phyloP scores from a whole-genome alignment of 1,140 invertebrate species.

The Leucophenga varia region DNA sequence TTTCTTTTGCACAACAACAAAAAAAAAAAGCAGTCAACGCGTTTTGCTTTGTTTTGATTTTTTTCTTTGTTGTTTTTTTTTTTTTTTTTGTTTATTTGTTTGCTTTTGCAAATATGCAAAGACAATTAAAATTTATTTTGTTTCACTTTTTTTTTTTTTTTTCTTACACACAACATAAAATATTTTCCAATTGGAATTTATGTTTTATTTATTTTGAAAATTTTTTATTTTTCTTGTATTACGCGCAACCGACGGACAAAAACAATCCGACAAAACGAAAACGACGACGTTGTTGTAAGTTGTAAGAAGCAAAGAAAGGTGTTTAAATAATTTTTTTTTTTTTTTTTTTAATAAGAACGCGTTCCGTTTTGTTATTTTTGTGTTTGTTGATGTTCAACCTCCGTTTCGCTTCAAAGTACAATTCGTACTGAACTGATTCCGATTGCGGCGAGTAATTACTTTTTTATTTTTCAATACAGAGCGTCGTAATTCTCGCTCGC shows the following conservation, averaged over 20 bases:
- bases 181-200: too few species aligned
- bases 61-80: background rate
- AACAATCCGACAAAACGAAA: too few species aligned
- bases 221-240: too few species aligned
- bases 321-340: too few species aligned
- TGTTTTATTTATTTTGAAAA: too few species aligned
- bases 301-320: too few species aligned
- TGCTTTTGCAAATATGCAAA: background rate
- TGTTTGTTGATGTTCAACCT: too few species aligned
- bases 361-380: constrained; percentile 12
- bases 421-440: constrained; percentile 25
- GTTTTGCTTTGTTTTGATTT: background rate
- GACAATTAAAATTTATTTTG: background rate
- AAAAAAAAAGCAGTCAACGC: constrained; percentile 24
- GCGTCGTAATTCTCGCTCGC: background rate
- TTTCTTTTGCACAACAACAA: constrained; percentile 12
- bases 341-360: background rate
- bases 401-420: constrained; percentile 24
- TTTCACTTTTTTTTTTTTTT: background rate
- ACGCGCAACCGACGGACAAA: too few species aligned
- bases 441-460: too few species aligned
- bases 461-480: too few species aligned
- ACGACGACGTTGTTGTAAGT: too few species aligned
- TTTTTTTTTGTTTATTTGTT: background rate
- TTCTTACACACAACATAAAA: too few species aligned